phyloP scores from a whole-genome alignment of 2,797 vertebrate genomes.

The Phrynocephalus forsythii region DNA sequence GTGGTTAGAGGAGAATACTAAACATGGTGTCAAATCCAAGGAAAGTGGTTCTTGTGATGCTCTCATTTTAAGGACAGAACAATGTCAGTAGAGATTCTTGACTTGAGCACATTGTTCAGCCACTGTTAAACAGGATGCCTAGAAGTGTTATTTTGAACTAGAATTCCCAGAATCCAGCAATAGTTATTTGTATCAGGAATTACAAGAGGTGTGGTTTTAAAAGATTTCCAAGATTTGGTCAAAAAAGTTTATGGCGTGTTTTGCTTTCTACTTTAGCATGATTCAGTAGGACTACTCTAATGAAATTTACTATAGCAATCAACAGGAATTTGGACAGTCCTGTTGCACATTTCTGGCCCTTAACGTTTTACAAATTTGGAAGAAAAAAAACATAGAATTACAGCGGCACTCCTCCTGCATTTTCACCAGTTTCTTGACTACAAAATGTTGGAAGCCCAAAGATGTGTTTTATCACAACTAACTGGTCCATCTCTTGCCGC shows the following conservation, averaged over 20 bases:
- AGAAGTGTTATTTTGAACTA: too few species aligned
- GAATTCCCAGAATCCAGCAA: too few species aligned
- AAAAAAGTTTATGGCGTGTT: background rate
- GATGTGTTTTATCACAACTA: constrained; percentile 1
- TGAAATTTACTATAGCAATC: too few species aligned
- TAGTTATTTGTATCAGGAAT: too few species aligned
- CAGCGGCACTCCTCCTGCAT: background rate
- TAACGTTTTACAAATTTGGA: background rate
- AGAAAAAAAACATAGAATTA: background rate
- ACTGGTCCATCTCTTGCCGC: background rate
- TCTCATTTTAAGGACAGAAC: background rate
- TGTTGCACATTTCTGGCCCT: too few species aligned
- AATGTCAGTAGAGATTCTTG: background rate
- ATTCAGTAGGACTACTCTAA: too few species aligned
- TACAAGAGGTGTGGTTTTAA: too few species aligned
- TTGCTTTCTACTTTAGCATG: too few species aligned
- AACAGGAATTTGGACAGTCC: too few species aligned
- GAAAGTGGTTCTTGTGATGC: background rate
- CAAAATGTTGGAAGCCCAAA: background rate
- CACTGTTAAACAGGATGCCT: too few species aligned
- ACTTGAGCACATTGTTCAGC: background rate
- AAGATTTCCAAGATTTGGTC: too few species aligned
- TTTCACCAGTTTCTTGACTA: background rate
- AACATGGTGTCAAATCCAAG: background rate
- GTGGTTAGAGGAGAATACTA: background rate